Evolutionary conservation across 1,140 invertebrate species (phyloP).

Genomic region (Camponotus floridanus): DNA sequence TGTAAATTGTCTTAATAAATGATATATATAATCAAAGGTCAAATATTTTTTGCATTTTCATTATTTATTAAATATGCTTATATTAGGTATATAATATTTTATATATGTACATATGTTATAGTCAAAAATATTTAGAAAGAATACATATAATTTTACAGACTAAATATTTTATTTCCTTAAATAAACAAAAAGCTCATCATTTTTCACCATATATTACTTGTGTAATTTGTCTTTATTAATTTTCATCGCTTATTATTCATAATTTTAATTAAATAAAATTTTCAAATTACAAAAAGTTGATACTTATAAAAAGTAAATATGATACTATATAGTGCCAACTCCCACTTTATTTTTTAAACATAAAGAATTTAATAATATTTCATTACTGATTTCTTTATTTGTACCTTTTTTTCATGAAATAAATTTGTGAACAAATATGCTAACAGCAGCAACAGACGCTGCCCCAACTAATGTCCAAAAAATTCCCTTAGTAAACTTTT

Average conservation of each 20-base stretch:
- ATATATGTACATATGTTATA: slow-evolving; percentile 2
- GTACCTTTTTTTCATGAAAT: slow-evolving; percentile 67
- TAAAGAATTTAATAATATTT: not conserved
- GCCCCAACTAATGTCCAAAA: slow-evolving; percentile 83
- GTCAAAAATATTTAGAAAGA: not conserved
- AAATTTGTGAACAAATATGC: slow-evolving; percentile 82
- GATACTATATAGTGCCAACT: too few relatives aligned
- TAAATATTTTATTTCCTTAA: too few relatives aligned
- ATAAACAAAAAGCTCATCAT: too few relatives aligned
- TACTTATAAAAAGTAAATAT: too few relatives aligned
- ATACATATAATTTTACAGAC: not conserved
- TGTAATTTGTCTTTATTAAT: too few relatives aligned
- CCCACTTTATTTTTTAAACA: not conserved
- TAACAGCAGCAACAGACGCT: slow-evolving; percentile 78
- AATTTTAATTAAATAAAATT: too few relatives aligned
- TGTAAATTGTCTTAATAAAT: slow-evolving; percentile 19
- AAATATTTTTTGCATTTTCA: not conserved
- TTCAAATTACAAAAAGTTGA: too few relatives aligned
- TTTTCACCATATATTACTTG: too few relatives aligned
- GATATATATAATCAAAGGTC: not conserved
- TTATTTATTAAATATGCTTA: slow-evolving; percentile 7
- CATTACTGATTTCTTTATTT: not conserved
- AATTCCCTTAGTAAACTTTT: slow-evolving; percentile 67
- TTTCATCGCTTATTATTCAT: too few relatives aligned
- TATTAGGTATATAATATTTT: slow-evolving; percentile 20